Evolutionary conservation across 2,113 vertebrate species (phyloP).

Genomic region (Daubentonia madagascariensis): DNA sequence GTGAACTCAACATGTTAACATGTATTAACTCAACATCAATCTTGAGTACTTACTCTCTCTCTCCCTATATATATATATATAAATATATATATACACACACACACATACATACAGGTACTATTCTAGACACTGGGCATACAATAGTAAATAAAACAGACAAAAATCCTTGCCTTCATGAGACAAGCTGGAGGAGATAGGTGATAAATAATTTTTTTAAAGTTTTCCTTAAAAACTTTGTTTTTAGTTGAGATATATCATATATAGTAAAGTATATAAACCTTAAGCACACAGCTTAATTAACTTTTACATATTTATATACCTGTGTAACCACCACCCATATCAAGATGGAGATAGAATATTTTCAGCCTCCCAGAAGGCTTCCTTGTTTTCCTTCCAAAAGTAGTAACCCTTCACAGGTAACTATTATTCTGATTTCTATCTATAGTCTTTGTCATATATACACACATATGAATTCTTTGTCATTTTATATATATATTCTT

Average conservation of each 20-base stretch:
- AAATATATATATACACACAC: too few relatives aligned
- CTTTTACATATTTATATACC: not conserved
- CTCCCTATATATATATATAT: too few relatives aligned
- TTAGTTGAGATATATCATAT: not conserved
- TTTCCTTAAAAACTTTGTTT: not conserved
- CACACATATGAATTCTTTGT: too few relatives aligned
- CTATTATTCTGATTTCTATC: not conserved
- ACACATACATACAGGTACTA: too few relatives aligned
- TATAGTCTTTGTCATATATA: too few relatives aligned
- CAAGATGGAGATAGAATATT: not conserved
- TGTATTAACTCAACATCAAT: too few relatives aligned
- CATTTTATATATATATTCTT: not conserved
- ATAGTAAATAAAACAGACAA: not conserved
- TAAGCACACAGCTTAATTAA: not conserved
- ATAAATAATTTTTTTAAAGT: not conserved
- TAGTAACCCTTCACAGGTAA: not conserved
- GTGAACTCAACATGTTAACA: too few relatives aligned
- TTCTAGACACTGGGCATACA: not conserved
- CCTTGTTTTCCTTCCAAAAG: not conserved
- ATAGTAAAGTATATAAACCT: not conserved
- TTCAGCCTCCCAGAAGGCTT: not conserved
- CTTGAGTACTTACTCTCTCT: too few relatives aligned
- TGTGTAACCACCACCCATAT: not conserved
- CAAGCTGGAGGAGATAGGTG: not conserved
- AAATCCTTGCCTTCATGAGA: not conserved